Evolutionary conservation across 2,888 invertebrate genomes (phyloP), one percentile per base, ranked within the genome.

Genomic region (Scaptomyza cyrtandrae): DNA sequence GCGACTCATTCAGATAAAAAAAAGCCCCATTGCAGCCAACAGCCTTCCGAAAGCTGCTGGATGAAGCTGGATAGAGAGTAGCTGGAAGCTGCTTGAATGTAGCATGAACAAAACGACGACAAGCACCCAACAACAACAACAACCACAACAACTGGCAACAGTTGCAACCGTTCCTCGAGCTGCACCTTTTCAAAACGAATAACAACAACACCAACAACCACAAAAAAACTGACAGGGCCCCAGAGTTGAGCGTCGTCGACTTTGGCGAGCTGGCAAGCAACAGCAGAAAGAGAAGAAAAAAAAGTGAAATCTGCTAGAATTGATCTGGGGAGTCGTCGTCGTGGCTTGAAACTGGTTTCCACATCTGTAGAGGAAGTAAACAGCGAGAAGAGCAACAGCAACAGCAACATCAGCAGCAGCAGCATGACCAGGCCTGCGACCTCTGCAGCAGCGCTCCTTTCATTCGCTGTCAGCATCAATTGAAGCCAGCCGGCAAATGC

Each of bases 241-340:
- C 41, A 41, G 41, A 75, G 71, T 70, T 70, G 71, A 75, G 72
- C 70, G 65, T 71, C 70, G 65, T 71, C 58, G 55, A 71, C 53
- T 68, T 39, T 60, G 60, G 73, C 70, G 53, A 57, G 53, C 60
- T 39, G 39, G 39, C 39, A 29, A 29, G 29, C 29, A 29, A 29
- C 29, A 7, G 29, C 29, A 29, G 29, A 29, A 29, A 27, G 27
- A 19, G 19, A n/a, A 31, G 7, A 37, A 39, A 39, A 86, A 84
- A 85, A 86, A 86, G 86, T 87, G 86, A 86, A 86, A 86, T 86
- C 86, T 79, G 83, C 88, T 86, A 87, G 86, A 86, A 86, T 81
- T 83, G 88, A 86, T 86, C 86, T 86, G 83, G 86, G 86, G 80
- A 84, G 83, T 84, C 63, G 67, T 19, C 44, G 45, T 59, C 52